Base-by-base conservation (phyloP, 2,113 vertebrate genomes). In the Microcebus jonahi region DNA sequence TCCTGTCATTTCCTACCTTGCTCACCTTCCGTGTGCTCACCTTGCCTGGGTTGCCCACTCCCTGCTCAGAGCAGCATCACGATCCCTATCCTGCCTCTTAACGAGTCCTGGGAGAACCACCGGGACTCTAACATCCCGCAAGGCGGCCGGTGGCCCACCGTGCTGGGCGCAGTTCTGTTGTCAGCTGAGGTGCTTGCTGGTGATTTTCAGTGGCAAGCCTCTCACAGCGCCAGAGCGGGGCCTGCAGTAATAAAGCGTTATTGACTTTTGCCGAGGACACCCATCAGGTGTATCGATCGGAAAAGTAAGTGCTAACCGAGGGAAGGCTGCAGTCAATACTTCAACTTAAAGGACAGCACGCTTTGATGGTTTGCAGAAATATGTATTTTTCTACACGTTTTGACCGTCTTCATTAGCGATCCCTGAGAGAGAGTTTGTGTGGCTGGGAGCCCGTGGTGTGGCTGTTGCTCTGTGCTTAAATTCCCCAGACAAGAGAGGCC, bases 21-120 rank as follows among this genome's bases (percentile, higher is more conserved):
- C 4, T 61, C 17, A 1, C 17, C 3, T 2, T 3, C 48, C 53
- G 2, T 25, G 23, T 5, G 27, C 27, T 21, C 80, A 39, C 6
- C 61, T 25, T 23, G 29, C 17, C 23, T 29, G 20, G 0, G 0
- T n/a, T 20, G 13, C 31, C 2, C n/a, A 13, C 23, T 42, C 18
- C 10, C 59, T 42, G 76, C 68, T 34, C 27, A 39, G 70, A 91
- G 59, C 57, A 21, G 27, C 8, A 8, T 39, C 14, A 12, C 10
- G n/a, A 57, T 21, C 45, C 65, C 36, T 7, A 1, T 61, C 25
- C 13, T 45, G 31, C 5, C 9, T 53, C 70, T 39, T 36, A 8
- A 29, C 11, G 48, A 21, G 57, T 3, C 76, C 79, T 48, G 57
- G 55, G 53, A 14, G 42, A n/a, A 63, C 61, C 61, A 5, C 61